Conservation (phyloP, 2,888 invertebrate genomes). For the Aethes cnicana region DNA sequence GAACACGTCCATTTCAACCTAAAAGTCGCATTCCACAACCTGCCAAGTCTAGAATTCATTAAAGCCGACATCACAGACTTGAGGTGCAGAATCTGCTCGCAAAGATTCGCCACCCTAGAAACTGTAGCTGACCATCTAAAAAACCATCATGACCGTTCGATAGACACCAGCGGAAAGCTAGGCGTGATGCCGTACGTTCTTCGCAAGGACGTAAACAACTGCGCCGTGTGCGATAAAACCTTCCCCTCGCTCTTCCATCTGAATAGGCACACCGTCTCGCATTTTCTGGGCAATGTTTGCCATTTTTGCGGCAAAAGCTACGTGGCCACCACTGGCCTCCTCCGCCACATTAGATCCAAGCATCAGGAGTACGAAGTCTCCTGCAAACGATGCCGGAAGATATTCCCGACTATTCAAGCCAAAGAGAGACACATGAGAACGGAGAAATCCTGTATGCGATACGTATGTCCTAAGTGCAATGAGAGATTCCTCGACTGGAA, state of each 20-base stretch:
- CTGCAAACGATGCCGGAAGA: constrained; percentile 63
- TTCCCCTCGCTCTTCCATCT: constrained; percentile 64
- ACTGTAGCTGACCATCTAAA: constrained; percentile 54
- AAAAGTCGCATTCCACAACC: constrained; percentile 63
- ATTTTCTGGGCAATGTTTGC: constrained; percentile 68
- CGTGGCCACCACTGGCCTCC: constrained; percentile 61
- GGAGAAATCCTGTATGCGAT: constrained; percentile 69
- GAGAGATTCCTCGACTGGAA: constrained; percentile 68
- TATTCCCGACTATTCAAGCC: constrained; percentile 69
- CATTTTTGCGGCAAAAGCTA: constrained; percentile 72
- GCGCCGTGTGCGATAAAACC: constrained; percentile 63
- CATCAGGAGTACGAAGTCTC: constrained; percentile 66
- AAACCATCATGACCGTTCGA: constrained; percentile 44
- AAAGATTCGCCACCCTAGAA: constrained; percentile 47
- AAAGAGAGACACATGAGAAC: constrained; percentile 64
- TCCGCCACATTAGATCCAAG: constrained; percentile 63
- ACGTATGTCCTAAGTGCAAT: constrained; percentile 64
- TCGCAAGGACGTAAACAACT: constrained; percentile 55
- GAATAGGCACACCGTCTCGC: constrained; percentile 69
- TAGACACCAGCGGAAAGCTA: constrained; percentile 51
- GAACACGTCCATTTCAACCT: constrained; percentile 62
- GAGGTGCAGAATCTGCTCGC: constrained; percentile 55
- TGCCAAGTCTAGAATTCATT: constrained; percentile 68
- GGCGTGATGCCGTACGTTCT: constrained; percentile 70
- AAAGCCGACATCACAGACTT: constrained; percentile 66